These are phyloP conservation scores for Xylota sylvarum DNA, from an alignment of 2,888 invertebrate species.

Conservation along the genomic window DNA sequence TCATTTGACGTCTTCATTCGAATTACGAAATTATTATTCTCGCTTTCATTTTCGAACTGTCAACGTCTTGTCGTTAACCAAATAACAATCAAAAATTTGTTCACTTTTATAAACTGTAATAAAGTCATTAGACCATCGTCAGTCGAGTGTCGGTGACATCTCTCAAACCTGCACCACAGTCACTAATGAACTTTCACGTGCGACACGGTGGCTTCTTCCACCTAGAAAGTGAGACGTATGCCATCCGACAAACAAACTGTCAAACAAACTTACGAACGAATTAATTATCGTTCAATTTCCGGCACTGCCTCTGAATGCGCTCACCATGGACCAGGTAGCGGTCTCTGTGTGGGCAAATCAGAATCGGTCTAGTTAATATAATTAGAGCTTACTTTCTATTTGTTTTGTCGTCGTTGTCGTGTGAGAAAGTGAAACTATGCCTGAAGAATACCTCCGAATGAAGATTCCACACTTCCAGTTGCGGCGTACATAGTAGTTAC, in stretches of 20 bases:
- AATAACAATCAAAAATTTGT: neutral
- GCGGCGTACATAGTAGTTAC: neutral
- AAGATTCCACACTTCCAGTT: conserved; percentile 1
- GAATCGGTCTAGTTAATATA: conserved; percentile 33
- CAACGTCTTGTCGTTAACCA: neutral
- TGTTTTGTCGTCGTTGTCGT: conserved; percentile 24
- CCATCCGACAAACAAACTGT: conserved; percentile 17
- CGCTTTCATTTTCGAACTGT: neutral
- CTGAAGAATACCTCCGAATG: neutral
- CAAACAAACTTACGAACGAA: conserved; percentile 32
- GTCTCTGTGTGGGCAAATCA: conserved; percentile 23
- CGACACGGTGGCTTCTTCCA: conserved; percentile 1
- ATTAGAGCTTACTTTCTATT: conserved; percentile 50
- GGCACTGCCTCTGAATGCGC: neutral
- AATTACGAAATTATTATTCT: neutral
- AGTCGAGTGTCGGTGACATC: neutral
- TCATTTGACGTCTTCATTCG: neutral
- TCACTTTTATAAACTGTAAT: neutral
- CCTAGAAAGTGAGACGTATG: conserved; percentile 32
- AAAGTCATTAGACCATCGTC: conserved; percentile 15
- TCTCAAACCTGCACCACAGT: neutral
- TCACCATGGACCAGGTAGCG: neutral
- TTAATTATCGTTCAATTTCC: conserved; percentile 41
- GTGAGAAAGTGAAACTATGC: conserved; percentile 43
- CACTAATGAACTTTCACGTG: conserved; percentile 51